Conservation (phyloP, 2,113 vertebrate genomes). For the Ifrita kowaldi region DNA sequence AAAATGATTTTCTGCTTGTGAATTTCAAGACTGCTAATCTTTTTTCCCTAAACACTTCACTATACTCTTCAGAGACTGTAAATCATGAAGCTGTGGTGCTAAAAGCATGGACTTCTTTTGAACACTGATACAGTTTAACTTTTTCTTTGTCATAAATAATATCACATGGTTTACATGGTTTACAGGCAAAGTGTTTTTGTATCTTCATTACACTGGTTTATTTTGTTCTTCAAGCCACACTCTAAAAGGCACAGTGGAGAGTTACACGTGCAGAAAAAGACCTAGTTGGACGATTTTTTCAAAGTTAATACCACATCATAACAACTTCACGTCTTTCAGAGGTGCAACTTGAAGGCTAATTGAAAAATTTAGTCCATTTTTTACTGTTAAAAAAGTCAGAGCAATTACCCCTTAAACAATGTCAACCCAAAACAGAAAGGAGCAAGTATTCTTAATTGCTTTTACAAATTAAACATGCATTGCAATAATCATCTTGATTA, state of each 20-base stretch:
- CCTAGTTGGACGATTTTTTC: neutral
- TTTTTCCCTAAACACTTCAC: neutral
- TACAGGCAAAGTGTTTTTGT: neutral
- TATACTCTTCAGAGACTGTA: neutral
- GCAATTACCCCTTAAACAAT: neutral
- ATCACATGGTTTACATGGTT: neutral
- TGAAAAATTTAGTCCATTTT: neutral
- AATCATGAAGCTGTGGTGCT: neutral
- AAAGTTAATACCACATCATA: neutral
- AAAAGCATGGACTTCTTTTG: neutral
- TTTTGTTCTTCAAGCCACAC: neutral
- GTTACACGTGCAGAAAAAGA: neutral
- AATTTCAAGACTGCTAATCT: neutral
- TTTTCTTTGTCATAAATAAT: neutral
- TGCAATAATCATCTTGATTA: rapidly evolving
- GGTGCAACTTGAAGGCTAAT: neutral
- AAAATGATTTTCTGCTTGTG: neutral
- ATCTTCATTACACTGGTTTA: neutral
- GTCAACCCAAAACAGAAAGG: neutral
- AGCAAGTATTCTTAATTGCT: neutral
- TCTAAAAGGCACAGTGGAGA: neutral
- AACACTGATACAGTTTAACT: neutral
- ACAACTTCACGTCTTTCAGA: neutral
- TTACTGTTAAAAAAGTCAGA: neutral
- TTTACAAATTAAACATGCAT: neutral